Evolutionary conservation across 2,888 invertebrate genomes (phyloP).

Genomic region (Aspidapion aeneum): DNA sequence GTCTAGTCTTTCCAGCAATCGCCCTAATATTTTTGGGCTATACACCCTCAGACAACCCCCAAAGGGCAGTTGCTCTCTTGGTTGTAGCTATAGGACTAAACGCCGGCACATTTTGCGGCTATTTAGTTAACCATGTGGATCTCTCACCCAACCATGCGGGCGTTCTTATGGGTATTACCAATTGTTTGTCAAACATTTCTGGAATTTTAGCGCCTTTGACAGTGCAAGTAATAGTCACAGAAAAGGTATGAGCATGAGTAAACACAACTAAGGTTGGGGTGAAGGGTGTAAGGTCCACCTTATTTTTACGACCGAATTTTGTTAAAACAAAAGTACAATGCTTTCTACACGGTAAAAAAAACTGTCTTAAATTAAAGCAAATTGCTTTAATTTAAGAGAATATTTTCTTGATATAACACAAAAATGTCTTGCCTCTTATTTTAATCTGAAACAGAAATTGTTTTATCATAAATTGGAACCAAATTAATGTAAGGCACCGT

Average conservation of each 20-base stretch:
- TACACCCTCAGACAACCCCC: constrained; percentile 48
- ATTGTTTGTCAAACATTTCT: constrained; percentile 72
- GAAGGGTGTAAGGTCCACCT: too few species aligned
- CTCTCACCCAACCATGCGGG: constrained; percentile 82
- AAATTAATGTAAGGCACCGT: too few species aligned
- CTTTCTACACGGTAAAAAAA: too few species aligned
- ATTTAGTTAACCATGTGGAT: constrained; percentile 78
- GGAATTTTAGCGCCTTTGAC: constrained; percentile 76
- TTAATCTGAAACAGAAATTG: too few species aligned
- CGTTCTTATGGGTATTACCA: constrained; percentile 80
- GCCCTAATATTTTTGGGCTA: constrained; percentile 61
- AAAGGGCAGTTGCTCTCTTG: constrained; percentile 62
- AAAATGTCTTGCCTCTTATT: too few species aligned
- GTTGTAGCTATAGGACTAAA: constrained; percentile 73
- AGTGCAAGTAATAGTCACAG: constrained; percentile 64
- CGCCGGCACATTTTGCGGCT: constrained; percentile 71
- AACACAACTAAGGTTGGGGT: too few species aligned
- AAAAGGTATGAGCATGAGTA: constrained; percentile 55
- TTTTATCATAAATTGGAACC: too few species aligned
- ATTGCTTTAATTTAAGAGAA: too few species aligned
- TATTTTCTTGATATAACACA: too few species aligned
- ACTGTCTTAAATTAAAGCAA: too few species aligned
- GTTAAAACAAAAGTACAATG: too few species aligned
- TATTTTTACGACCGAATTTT: too few species aligned
- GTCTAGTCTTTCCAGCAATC: constrained; percentile 56